Evolutionary conservation across 2,888 invertebrate species (phyloP), one percentile per base, ranked within the genome.

Genomic region (Eledona agricola): DNA sequence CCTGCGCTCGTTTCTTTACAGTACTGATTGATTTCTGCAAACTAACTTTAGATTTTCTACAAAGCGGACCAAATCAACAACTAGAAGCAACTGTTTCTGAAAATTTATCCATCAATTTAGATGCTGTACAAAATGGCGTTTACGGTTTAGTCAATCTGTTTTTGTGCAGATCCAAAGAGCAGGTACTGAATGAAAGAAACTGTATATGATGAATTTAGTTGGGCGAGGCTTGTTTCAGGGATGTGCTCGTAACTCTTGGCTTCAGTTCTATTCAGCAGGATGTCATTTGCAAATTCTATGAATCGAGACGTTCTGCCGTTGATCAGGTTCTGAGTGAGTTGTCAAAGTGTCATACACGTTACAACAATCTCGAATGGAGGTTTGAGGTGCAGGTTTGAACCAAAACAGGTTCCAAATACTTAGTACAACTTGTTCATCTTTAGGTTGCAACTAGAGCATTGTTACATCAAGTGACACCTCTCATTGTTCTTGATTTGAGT

Each of bases 131-230:
- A 70, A 84, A 84, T 70, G 80, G 87, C 25, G 81, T 90, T 6
- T 85, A 88, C 76, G 88, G 87, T 10, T 73, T 91, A 40, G 81
- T 89, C n/a, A 85, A 88, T 72, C 78, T 90, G 34, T 77, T 90
- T 34, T 76, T 89, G 9, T 84, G 90, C 74, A 83, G 84, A 58
- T 85, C 85, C 62, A 88, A 86, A 75, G 80, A 86, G 57, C 84
- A 85, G 77, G 86, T 19, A 2, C 7, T 7, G 4, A 22, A 37
- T 7, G 7, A 26, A 3, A 25, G 4, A 22, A 26, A 37, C 3
- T 37, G 1, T 3, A 5, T 13, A 2, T 13, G 20, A 13, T 56
- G 51, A 29, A 26, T 70, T 32, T 13, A 81, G 80, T 63, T 82
- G 35, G 78, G 70, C 57, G 72, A 76, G 20, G 72, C 77, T 17